Base-by-base conservation (phyloP, 2,888 invertebrate species). In the Drosophila percnosoma region DNA sequence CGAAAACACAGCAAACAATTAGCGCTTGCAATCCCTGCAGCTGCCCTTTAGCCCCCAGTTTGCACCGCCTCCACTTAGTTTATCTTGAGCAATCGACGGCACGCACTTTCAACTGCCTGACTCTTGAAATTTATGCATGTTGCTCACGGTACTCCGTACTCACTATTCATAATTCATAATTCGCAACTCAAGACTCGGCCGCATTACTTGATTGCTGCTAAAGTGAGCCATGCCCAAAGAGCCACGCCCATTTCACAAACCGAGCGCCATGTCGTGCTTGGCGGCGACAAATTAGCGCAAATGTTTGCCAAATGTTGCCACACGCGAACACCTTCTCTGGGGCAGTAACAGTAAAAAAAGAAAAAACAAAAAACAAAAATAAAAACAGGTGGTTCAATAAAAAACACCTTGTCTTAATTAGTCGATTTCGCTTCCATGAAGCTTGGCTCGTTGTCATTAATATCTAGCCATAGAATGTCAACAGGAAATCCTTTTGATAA, bases 1-100 rank as follows among this genome's bases (percentile, higher is more conserved):
- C 89, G 62, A 48, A 77, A 85, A 71, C 73, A 83, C 69, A 59
- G 83, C 65, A 60, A 83, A 76, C 84, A 88, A 85, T 88, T 88
- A 83, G 86, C 81, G 73, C 49, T 54, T 53, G 51, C 45, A 24
- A 60, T n/a, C 38, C 27, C 38, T 4, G 45, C 45, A 45, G 45
- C 13, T 21, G 21, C 42, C 42, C 42, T 13, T 2, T 13, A 6
- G 42, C 6, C 45, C 2, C 45, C 45, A 45, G 8, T 18, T 21
- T 18, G 18, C 24, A 11, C 3, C 34, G 15, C 45, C 31, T 13
- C 59, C 75, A 65, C 57, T 69, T 64, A 54, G 59, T 53, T 74
- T 86, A 83, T 72, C 80, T 53, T n/a, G n/a, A 52, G 21, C 68
- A 67, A 81, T 81, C 81, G 71, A 49, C 67, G 78, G 83, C 84